These are phyloP conservation scores for Trissoscelio sp. DNA, from an alignment of 2,888 invertebrate genomes.

Conservation along the genomic window DNA sequence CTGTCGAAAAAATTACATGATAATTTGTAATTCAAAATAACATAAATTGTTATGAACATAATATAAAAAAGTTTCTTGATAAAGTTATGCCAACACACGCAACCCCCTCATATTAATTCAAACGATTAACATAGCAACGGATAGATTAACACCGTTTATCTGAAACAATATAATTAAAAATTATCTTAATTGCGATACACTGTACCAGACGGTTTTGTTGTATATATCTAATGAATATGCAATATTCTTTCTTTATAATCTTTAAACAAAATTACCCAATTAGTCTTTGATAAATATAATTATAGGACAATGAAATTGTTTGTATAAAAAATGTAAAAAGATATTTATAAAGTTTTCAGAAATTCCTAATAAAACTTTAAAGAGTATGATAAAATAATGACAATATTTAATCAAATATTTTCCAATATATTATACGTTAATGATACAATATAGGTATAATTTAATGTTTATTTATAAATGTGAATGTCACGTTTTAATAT, in stretches of 20 bases:
- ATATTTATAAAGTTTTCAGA: too few relatives aligned
- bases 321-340: too few relatives aligned
- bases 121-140: conserved; percentile 7
- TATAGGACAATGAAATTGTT: too few relatives aligned
- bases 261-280: not conserved
- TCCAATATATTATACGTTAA: not conserved
- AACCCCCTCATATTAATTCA: conserved; percentile 27
- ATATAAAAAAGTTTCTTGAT: conserved; percentile 16
- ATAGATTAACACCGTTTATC: conserved; percentile 29
- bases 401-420: not conserved
- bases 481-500: too few relatives aligned
- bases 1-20: conserved; percentile 1
- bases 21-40: conserved; percentile 28
- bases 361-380: too few relatives aligned
- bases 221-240: not conserved
- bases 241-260: not conserved
- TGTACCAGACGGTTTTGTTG: too few relatives aligned
- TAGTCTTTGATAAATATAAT: conserved; percentile 5
- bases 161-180: conserved; percentile 35
- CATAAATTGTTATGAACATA: conserved; percentile 10
- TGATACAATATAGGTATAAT: too few relatives aligned
- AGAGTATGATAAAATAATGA: too few relatives aligned
- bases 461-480: too few relatives aligned
- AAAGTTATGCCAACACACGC: conserved; percentile 24
- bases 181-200: conserved; percentile 34